phyloP scores from a whole-genome alignment of 2,113 vertebrate genomes.

The Clarias batrachus region DNA sequence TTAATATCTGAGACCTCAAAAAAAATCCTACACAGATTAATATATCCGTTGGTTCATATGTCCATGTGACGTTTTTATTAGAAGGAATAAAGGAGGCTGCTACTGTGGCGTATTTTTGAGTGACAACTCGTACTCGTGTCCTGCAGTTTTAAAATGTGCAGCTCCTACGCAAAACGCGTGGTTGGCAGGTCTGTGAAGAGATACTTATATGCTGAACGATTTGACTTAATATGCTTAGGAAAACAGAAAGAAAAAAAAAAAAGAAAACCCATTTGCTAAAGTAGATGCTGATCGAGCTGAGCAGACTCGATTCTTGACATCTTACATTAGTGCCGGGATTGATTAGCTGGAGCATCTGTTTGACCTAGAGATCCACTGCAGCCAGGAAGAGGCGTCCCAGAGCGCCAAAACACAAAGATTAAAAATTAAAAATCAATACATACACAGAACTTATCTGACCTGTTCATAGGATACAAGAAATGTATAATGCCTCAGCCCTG shows the following conservation, averaged over 20 bases:
- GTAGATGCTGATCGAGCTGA: slow-evolving; percentile 78
- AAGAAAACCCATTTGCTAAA: slow-evolving; percentile 76
- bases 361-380: slow-evolving; percentile 67
- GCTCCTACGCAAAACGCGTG: not conserved
- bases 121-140: not conserved
- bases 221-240: slow-evolving; percentile 67
- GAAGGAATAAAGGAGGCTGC: not conserved
- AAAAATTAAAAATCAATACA: slow-evolving; percentile 74
- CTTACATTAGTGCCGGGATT: slow-evolving; percentile 76
- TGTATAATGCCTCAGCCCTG: slow-evolving; percentile 66
- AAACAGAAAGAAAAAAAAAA: slow-evolving; percentile 58
- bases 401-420: slow-evolving; percentile 60
- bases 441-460: slow-evolving; percentile 63
- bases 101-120: not conserved
- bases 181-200: slow-evolving; percentile 66
- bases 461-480: slow-evolving; percentile 69
- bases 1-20: not conserved
- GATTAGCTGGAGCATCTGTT: slow-evolving; percentile 71
- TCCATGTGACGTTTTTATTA: not conserved
- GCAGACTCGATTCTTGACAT: slow-evolving; percentile 65
- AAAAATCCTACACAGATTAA: not conserved
- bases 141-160: not conserved
- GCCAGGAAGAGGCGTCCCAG: slow-evolving; percentile 58
- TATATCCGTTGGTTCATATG: not conserved
- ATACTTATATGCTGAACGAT: slow-evolving; percentile 71